Evolutionary conservation across 2,113 vertebrate genomes (phyloP), one percentile per base, ranked within the genome.

Genomic region (Sphaerodactylus townsendi): DNA sequence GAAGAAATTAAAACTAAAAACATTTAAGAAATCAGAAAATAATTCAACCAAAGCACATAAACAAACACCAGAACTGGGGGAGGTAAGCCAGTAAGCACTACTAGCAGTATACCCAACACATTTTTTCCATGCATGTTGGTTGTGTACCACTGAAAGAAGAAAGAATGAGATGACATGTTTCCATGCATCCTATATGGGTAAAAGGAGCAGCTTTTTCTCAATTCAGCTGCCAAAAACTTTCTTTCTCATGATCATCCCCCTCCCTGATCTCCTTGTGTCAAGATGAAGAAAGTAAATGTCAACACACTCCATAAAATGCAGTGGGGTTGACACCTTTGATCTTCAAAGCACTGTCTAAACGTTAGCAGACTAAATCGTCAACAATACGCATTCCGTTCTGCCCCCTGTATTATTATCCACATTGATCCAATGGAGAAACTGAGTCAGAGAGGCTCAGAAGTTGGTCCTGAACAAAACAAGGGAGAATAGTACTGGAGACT

Each of bases 231-330:
- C 85, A 69, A 76, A 10, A 82, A 84, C 81, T 23, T 41, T 83
- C 77, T 87, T 56, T 84, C 73, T 92, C 2, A 82, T 84, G 87
- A 86, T 69, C 15, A 17, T 69, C 66, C 81, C 56, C 74, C 83
- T n/a, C 87, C 81, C 71, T 78, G 84, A 73, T 62, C 68, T 93
- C 70, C 76, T 6, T 85, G 84, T 91, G 91, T 92, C 94, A 93
- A 92, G 89, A 85, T 84, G 82, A 90, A 79, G 91, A 92, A 92
- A 86, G 87, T 89, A 90, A 92, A 89, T 92, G 65, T 92, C 90
- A 90, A 91, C 93, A 90, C 89, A 81, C 86, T 86, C 83, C 87
- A 92, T 91, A 91, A 91, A 88, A 93, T 53, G 91, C 88, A 90
- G 92, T 89, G 85, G 84, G 78, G 85, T 81, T 85, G 92, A 14